Conservation (phyloP, 2,888 invertebrate genomes). For the Eremobia ochroleuca region DNA sequence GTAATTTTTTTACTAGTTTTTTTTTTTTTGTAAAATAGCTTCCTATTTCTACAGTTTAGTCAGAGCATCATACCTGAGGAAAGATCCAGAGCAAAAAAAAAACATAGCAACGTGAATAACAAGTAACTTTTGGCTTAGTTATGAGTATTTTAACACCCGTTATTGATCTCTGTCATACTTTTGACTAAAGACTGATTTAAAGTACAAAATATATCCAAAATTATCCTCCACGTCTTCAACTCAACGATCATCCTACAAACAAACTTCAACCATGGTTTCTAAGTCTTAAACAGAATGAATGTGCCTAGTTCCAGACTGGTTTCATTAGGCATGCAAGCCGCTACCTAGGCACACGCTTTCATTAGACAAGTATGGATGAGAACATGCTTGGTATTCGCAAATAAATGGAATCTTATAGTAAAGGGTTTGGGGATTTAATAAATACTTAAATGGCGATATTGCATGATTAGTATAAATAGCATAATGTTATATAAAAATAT, state of each 20-base stretch:
- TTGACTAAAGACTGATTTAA: not conserved
- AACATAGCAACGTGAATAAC: not conserved
- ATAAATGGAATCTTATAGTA: constrained; percentile 32
- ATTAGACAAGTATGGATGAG: constrained; percentile 23
- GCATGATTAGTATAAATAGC: not conserved
- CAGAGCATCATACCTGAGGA: too few species aligned
- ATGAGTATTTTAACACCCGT: not conserved
- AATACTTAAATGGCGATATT: not conserved
- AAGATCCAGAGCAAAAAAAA: too few species aligned
- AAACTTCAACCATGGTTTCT: constrained; percentile 23
- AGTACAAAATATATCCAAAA: not conserved
- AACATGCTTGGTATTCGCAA: constrained; percentile 11
- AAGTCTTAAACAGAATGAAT: constrained; percentile 53
- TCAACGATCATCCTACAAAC: constrained; percentile 11
- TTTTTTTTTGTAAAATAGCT: not conserved
- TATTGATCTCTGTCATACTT: not conserved
- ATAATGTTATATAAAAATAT: not conserved
- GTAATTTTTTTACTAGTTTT: not conserved
- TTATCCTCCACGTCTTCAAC: not conserved
- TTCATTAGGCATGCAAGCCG: constrained; percentile 50
- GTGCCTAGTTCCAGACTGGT: constrained; percentile 31
- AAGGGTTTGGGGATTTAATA: constrained; percentile 10
- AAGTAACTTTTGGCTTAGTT: not conserved
- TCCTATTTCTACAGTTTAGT: not conserved
- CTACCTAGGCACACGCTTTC: constrained; percentile 29